Evolutionary conservation across 2,888 invertebrate species (phyloP), one percentile per base, ranked within the genome.

Genomic region (Ormyrus nitidulus): DNA sequence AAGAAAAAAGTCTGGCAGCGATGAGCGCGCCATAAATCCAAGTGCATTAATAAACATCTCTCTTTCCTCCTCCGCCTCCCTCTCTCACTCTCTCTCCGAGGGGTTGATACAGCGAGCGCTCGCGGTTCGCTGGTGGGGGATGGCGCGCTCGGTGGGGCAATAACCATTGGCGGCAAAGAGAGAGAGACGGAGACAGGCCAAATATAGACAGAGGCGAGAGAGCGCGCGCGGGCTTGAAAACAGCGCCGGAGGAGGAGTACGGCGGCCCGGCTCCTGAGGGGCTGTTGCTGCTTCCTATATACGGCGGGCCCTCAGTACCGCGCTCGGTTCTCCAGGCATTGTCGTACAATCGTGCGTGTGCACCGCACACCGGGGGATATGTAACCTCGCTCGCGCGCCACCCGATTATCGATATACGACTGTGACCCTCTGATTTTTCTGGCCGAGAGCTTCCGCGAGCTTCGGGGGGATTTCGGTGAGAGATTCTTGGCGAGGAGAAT

Each of bases 131-230:
- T 19, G 48, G 13, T 48, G 59, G 49, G 59, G 9, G 49, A 19
- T 5, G 9, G 53, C 4, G 13, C 51, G 19, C 58, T 58, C 58
- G 69, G 44, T 49, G 56, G 49, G 59, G 59, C 59, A 70, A 59
- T 59, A 49, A 59, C 59, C 54, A 59, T 70, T 44, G 69, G 46
- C 13, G 19, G 54, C 34, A 70, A 53, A 73, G 66, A 58, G 61
- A 66, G 58, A 69, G 75, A 71, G 69, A 58, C 51, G 56, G 72
- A 62, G 54, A n/a, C n/a, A 49, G 44, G 19, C 9, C 46, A 19
- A 53, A 19, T 10, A 53, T 9, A 46, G 58, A 58, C 8, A 61
- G 10, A 5, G 34, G 44, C 44, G 34, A 44, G 6, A 59, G 59
- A 4, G 59, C 46, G 9, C 13, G 11, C 0, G 3, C 64, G 34